phyloP scores from a whole-genome alignment of 53 echinoderm and acorn worm species.

The Holothuria leucospilota region DNA sequence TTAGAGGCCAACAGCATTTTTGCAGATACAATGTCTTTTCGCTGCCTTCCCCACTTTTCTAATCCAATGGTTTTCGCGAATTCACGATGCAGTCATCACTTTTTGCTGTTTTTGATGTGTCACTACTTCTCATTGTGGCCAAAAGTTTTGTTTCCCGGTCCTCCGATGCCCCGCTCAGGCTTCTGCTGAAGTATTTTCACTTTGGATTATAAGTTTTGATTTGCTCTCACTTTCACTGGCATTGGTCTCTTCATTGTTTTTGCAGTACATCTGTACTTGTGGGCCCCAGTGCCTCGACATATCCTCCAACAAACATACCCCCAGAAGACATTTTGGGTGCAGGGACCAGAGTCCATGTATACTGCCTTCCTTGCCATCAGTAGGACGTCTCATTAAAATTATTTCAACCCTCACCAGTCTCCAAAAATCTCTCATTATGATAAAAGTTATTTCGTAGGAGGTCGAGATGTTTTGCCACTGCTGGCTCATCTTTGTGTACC shows the following conservation, averaged over 20 bases:
- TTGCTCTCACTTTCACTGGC: background rate
- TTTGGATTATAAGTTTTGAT: background rate
- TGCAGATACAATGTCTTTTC: slow-evolving; percentile 44
- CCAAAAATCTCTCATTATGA: background rate
- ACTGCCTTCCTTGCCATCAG: background rate
- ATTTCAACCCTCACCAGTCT: background rate
- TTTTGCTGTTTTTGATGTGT: slow-evolving; percentile 54
- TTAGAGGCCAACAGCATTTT: slow-evolving; percentile 69
- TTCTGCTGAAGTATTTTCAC: background rate
- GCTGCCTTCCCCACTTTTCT: slow-evolving; percentile 40
- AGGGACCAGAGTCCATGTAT: slow-evolving; percentile 68
- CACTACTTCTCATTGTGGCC: slow-evolving; percentile 55
- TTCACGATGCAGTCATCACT: slow-evolving; percentile 65
- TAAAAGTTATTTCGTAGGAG: slow-evolving; percentile 31
- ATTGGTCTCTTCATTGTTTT: background rate
- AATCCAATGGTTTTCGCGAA: slow-evolving; percentile 53
- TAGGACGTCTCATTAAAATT: slow-evolving; percentile 4
- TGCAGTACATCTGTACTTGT: slow-evolving; percentile 39
- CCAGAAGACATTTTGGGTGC: slow-evolving; percentile 71
- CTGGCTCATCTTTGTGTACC: too few species aligned
- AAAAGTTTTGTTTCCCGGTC: slow-evolving; percentile 49
- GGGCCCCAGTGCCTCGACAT: slow-evolving; percentile 54
- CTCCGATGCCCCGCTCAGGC: slow-evolving; percentile 49
- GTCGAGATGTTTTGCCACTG: background rate
- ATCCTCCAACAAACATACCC: slow-evolving; percentile 53